Evolutionary conservation across 53 echinoderm and acorn worm genomes (phyloP), one percentile per base, ranked within the genome.

Genomic region (Zoroaster sp.): DNA sequence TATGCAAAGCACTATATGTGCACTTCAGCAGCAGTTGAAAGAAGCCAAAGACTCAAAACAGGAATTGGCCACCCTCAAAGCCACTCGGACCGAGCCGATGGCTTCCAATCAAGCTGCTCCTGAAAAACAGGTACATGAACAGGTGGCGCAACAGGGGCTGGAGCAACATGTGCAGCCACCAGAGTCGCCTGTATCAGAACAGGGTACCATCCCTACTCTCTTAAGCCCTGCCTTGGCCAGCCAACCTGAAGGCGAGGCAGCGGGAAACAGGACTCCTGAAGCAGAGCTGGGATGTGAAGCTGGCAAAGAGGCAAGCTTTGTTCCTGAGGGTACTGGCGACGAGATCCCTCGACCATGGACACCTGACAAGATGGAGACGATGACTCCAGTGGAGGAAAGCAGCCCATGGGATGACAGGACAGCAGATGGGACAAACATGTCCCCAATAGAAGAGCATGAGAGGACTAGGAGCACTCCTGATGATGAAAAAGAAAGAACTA

Each of bases 1-100:
- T 11, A 99, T 99, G 99, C 99, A 99, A 59, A 96, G 94, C 72
- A 99, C 99, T 12, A 99, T 99, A 59, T 92, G 94, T 67, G 91
- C 94, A 9, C 96, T 99, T 0, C 99, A 99, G 55, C 96, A 99
- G 53, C 96, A 99, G 91, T 93, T 99, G 40, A 96, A 94, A 66
- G 99, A 99, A 31, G 89, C 90, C 42, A 93, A 93, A 43, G 86
- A n/a, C n/a, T n/a, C n/a, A n/a, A n/a, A n/a, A n/a, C n/a, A 66
- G 10, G 92, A 94, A 83, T 30, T 97, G 42, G 44, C 74, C 5
- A 31, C 78, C 17, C 23, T 80, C 51, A 89, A 63, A 43, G 59
- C 43, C 70, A 79, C 36, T 21, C 89, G 87, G 75, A 65, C 87
- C 3, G 66, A 65, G 41, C 54, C 34, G 2, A 10, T 23, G 21